These are phyloP conservation scores for Eilema sororculum DNA, from an alignment of 2,888 invertebrate species.

Conservation along the genomic window DNA sequence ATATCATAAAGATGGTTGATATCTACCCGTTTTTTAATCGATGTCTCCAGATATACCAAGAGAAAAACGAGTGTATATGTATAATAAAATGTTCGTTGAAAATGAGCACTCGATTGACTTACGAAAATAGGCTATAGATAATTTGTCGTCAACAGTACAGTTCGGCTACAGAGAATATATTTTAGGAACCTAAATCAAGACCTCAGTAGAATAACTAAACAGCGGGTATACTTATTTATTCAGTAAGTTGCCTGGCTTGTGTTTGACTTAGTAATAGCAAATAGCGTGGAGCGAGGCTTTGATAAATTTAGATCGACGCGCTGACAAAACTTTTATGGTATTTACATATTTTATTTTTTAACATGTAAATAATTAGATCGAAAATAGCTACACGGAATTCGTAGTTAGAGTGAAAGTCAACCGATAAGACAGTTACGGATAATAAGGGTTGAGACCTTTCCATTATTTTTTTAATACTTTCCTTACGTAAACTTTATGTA, in stretches of 20 bases:
- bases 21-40: no score
- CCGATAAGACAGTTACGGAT: no score
- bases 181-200: constrained; percentile 5
- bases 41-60: no score
- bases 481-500: no score
- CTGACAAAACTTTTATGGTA: background rate
- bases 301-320: constrained; percentile 6
- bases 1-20: no score
- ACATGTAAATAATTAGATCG: background rate
- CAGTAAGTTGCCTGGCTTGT: constrained; percentile 4
- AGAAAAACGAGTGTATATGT: no score
- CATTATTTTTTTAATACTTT: no score
- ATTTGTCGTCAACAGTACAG: background rate
- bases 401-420: no score
- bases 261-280: background rate
- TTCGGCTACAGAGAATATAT: background rate
- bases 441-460: no score
- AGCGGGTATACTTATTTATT: constrained; percentile 15
- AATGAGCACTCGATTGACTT: background rate
- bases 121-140: background rate
- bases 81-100: no score
- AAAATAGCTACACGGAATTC: no score
- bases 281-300: background rate
- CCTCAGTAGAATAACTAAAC: constrained; percentile 9
- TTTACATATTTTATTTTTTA: background rate